phyloP scores from a whole-genome alignment of 2,113 vertebrate species.

The Scomber scombrus region DNA sequence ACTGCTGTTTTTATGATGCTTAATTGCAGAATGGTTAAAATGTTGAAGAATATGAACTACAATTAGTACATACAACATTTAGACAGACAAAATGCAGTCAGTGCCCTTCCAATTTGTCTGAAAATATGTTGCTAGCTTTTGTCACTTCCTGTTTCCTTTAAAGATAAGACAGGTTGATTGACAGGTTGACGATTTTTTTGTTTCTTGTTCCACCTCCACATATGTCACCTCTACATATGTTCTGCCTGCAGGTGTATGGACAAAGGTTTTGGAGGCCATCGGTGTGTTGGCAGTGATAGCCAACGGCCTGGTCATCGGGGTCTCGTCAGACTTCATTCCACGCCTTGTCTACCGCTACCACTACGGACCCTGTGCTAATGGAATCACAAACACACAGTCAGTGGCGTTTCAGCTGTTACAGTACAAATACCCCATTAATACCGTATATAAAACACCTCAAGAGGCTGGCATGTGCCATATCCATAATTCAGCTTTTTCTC shows the following conservation, averaged over 20 bases:
- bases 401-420: constrained; percentile 44
- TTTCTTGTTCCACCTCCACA: neutral
- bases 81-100: no score
- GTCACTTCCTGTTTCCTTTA: no score
- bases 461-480: no score
- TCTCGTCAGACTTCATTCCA: constrained; percentile 94
- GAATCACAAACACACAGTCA: constrained; percentile 79
- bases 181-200: neutral
- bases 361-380: constrained; percentile 86
- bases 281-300: constrained; percentile 93
- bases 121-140: no score
- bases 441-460: neutral
- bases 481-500: neutral
- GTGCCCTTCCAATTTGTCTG: no score
- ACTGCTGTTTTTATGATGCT: no score
- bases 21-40: no score
- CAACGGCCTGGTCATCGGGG: constrained; percentile 93
- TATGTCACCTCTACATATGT: neutral
- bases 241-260: constrained; percentile 89
- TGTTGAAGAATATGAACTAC: no score
- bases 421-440: neutral
- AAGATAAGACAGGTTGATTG: neutral
- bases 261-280: constrained; percentile 89
- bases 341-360: constrained; percentile 90
- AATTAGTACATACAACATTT: no score